phyloP scores from a whole-genome alignment of 2,113 vertebrate species.

The Neomonachus schauinslandi region DNA sequence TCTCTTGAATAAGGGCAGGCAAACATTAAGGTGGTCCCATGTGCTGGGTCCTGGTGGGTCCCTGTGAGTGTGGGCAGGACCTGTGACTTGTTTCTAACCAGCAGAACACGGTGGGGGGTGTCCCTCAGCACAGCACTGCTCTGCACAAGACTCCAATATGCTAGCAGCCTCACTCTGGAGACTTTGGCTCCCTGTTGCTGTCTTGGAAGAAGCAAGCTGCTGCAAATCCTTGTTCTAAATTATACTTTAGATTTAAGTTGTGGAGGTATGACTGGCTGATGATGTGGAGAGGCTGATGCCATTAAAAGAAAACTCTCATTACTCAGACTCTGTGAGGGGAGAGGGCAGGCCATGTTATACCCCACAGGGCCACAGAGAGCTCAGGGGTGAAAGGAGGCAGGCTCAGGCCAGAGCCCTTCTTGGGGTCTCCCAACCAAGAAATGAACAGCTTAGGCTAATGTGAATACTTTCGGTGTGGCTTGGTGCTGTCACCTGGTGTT shows the following conservation, averaged over 20 bases:
- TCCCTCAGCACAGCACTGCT: accelerated
- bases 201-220: background rate
- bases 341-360: background rate
- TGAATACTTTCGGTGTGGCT: background rate
- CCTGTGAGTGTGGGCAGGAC: accelerated
- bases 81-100: background rate
- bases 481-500: background rate
- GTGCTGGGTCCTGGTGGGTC: accelerated
- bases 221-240: background rate
- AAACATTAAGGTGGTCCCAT: accelerated
- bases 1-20: background rate
- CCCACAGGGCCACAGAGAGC: background rate
- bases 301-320: no score
- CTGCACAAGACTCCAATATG: accelerated
- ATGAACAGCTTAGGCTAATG: background rate
- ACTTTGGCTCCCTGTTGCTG: background rate
- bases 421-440: background rate
- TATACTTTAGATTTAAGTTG: background rate
- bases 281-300: background rate
- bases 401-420: accelerated
- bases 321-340: background rate
- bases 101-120: accelerated
- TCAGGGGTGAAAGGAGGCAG: background rate
- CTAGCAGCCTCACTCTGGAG: background rate
- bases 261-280: accelerated